Conservation (phyloP, 2,113 vertebrate species). For the Bombycilla garrulus region DNA sequence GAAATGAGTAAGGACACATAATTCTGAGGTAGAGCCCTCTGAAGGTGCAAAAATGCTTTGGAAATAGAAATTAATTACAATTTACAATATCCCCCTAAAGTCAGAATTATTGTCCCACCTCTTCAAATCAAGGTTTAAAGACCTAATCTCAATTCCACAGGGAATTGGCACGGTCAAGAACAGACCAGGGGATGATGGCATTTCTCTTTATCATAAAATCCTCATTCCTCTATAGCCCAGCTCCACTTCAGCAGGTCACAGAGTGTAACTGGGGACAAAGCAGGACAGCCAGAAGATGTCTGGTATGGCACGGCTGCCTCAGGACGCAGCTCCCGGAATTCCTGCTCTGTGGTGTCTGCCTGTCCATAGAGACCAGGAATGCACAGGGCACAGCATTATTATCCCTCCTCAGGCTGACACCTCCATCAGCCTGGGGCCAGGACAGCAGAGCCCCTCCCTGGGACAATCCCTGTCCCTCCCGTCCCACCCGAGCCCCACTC, state of each 20-base stretch:
- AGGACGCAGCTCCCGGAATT: rapidly evolving
- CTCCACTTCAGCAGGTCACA: background rate
- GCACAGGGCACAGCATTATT: rapidly evolving
- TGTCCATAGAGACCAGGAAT: background rate
- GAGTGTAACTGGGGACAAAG: background rate
- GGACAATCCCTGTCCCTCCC: background rate
- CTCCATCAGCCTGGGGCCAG: background rate
- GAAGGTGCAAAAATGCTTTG: background rate
- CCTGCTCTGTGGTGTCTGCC: background rate
- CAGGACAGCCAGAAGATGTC: background rate
- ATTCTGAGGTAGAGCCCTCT: background rate
- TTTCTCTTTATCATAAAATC: background rate
- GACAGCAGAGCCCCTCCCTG: rapidly evolving
- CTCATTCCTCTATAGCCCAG: background rate
- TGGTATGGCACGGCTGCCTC: rapidly evolving
- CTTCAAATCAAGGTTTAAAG: background rate
- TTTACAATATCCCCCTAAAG: background rate
- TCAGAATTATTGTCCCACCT: background rate
- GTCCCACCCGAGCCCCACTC: rapidly evolving
- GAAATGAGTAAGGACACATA: background rate
- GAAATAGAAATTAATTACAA: background rate
- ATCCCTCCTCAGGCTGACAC: rapidly evolving
- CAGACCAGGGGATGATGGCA: background rate
- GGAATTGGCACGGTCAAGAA: background rate
- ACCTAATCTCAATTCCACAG: background rate